phyloP scores from a whole-genome alignment of 2,888 invertebrate species.

The Meghimatium bilineatum region DNA sequence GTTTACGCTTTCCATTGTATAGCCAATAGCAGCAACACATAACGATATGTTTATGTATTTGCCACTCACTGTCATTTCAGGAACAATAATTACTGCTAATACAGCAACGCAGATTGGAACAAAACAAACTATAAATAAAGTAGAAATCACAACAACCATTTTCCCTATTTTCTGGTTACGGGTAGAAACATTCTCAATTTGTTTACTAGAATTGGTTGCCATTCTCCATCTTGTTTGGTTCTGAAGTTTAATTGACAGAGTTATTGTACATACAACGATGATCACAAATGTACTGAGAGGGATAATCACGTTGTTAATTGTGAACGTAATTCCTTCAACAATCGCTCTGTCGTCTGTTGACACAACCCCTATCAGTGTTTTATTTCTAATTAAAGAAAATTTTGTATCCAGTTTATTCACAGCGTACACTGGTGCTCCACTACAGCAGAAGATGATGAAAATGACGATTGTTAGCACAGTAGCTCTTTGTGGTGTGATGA shows the following conservation, averaged over 20 bases:
- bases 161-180: background rate
- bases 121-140: background rate
- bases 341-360: background rate
- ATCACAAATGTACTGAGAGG: background rate
- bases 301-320: background rate
- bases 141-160: background rate
- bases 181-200: background rate
- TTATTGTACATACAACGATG: background rate
- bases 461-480: background rate
- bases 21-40: background rate
- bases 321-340: background rate
- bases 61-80: background rate
- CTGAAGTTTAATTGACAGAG: background rate
- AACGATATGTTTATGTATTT: background rate
- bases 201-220: background rate
- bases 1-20: background rate
- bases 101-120: background rate
- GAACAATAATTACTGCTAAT: background rate
- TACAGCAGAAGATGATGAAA: background rate
- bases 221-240: background rate
- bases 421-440: background rate
- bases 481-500: background rate
- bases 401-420: background rate
- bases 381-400: background rate
- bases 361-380: background rate